phyloP scores from a whole-genome alignment of 2,113 vertebrate genomes.

The Lasiurus cinereus region DNA sequence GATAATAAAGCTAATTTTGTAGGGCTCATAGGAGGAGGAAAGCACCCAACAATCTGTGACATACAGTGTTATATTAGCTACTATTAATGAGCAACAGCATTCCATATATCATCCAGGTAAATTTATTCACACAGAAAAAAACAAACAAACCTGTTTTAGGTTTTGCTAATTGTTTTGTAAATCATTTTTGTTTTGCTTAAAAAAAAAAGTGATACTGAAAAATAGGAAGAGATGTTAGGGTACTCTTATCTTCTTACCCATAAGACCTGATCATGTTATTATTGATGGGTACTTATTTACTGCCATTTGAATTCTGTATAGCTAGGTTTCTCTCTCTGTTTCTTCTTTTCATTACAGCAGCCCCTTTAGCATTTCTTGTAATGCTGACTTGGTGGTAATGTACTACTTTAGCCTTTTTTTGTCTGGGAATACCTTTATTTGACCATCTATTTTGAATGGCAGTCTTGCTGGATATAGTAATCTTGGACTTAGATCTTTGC shows the following conservation, averaged over 20 bases:
- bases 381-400: too few species aligned
- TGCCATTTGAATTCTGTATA: too few species aligned
- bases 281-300: too few species aligned
- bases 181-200: neutral
- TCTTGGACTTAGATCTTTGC: too few species aligned
- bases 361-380: too few species aligned
- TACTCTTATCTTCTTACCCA: neutral
- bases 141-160: neutral
- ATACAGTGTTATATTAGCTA: neutral
- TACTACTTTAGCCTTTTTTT: too few species aligned
- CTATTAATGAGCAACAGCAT: neutral
- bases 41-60: neutral
- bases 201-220: neutral
- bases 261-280: neutral
- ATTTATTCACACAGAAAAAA: neutral
- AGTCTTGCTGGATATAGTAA: too few species aligned
- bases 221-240: neutral
- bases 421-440: too few species aligned
- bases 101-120: neutral
- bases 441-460: too few species aligned
- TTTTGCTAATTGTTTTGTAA: constrained; percentile 1
- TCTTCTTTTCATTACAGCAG: too few species aligned
- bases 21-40: neutral
- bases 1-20: neutral
- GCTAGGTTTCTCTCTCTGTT: too few species aligned